These are phyloP conservation scores for Meandrusa payeni DNA, from an alignment of 2,888 invertebrate species.

Conservation along the genomic window DNA sequence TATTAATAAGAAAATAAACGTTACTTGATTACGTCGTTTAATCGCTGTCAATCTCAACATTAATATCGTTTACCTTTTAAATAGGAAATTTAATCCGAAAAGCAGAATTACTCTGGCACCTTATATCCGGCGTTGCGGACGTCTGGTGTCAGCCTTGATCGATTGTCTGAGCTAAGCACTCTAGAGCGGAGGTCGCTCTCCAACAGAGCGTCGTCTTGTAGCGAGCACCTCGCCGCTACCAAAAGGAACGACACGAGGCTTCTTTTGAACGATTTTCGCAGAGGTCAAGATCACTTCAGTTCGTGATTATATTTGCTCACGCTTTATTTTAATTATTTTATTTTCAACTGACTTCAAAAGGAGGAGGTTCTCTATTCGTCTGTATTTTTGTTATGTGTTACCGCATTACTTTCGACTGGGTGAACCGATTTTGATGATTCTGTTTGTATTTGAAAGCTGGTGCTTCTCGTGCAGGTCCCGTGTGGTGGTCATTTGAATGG, in stretches of 20 bases:
- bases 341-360: too few relatives aligned
- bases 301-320: conserved; percentile 11
- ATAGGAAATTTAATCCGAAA: neutral
- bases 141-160: conserved; percentile 47
- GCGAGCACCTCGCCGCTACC: conserved; percentile 43
- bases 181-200: conserved; percentile 51
- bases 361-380: too few relatives aligned
- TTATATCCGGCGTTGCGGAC: conserved; percentile 41
- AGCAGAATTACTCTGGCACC: neutral
- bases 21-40: too few relatives aligned
- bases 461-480: too few relatives aligned
- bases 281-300: conserved; percentile 42
- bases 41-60: conserved; percentile 31
- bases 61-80: neutral
- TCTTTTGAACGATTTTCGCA: conserved; percentile 40
- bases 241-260: conserved; percentile 46
- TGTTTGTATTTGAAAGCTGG: too few relatives aligned
- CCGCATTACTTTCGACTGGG: too few relatives aligned
- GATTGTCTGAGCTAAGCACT: conserved; percentile 45
- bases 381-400: too few relatives aligned
- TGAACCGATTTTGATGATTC: too few relatives aligned
- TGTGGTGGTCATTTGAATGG: too few relatives aligned
- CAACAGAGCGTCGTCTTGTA: conserved; percentile 41
- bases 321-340: conserved; percentile 1
- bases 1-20: too few relatives aligned